Conservation (phyloP, 2,888 invertebrate species). For the Cistogaster globosa region DNA sequence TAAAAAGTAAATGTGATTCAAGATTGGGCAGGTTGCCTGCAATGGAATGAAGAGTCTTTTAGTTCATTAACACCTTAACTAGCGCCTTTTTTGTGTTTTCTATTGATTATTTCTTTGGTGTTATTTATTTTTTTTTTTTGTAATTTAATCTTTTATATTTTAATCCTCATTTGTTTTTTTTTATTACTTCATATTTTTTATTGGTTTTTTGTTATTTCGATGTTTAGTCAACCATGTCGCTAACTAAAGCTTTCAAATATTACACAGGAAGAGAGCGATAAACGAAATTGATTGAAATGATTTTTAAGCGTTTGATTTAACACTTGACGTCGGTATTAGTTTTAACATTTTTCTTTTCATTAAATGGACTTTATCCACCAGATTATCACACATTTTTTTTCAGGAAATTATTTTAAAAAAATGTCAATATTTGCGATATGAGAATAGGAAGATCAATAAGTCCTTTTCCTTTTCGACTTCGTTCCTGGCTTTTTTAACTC, state of each 20-base stretch:
- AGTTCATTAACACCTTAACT: conserved; percentile 55
- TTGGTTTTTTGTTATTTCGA: conserved; percentile 52
- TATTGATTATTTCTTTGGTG: conserved; percentile 28
- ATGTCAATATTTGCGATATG: too few relatives aligned
- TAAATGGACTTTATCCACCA: too few relatives aligned
- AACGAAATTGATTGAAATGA: conserved; percentile 30
- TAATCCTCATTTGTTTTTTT: conserved; percentile 17
- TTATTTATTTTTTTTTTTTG: neutral
- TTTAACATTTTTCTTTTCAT: too few relatives aligned
- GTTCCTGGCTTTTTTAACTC: too few relatives aligned
- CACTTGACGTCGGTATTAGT: neutral
- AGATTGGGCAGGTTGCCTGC: neutral
- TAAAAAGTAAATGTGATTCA: neutral
- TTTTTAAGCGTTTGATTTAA: conserved; percentile 12
- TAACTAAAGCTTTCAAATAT: neutral
- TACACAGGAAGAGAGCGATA: neutral
- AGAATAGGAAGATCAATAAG: too few relatives aligned
- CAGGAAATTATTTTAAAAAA: too few relatives aligned
- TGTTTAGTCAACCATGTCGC: conserved; percentile 63
- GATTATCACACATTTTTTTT: too few relatives aligned
- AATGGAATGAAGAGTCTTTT: conserved; percentile 22
- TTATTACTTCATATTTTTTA: conserved; percentile 58
- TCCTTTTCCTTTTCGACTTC: too few relatives aligned
- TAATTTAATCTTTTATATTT: neutral
- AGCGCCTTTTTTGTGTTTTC: conserved; percentile 27